Evolutionary conservation across 2,113 vertebrate genomes (phyloP), one percentile per base, ranked within the genome.

Genomic region (Hippocampus barbouri): DNA sequence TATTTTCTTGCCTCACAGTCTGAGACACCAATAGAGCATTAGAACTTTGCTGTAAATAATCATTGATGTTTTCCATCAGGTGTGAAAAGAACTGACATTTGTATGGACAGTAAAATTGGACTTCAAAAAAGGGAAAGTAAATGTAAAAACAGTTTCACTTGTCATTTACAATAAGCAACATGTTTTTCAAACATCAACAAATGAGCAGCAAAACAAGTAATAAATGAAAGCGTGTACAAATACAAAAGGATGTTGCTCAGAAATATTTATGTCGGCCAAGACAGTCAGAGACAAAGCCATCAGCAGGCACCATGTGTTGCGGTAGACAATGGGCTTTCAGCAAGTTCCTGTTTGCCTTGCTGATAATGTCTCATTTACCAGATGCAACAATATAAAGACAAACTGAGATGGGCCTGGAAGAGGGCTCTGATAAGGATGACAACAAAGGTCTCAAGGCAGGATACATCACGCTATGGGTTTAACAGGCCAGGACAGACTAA

Each of bases 331-430:
- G 63, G 77, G 71, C 71, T 80, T 80, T 83, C 74, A 88, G 77
- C 81, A 78, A 86, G 82, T 88, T 89, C 87, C 86, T 89, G 87
- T 86, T 85, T 84, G 80, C 69, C 62, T 85, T 79, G 74, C 74
- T 89, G 90, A 90, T 89, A 90, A 78, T 18, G 62, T 68, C 81
- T 60, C 68, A 72, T 77, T 87, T 69, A 80, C 69, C 77, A 82
- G 64, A 68, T 76, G 72, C 49, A 81, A 85, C 74, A 81, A 80
- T 49, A 76, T 76, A 82, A 83, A 81, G 70, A 80, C 56, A n/a
- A 65, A 38, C 79, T 4, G 45, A 68, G 77, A 83, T 65, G 76
- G 72, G 76, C 73, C 84, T 69, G 73, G 72, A 83, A 71, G 78
- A 79, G 73, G 68, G 74, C 69, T 69, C 78, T 83, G 87, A 91